Percentiles rank a stretch among this genome's conserved stretches.
These are phyloP conservation scores for Neotoxoptera formosana DNA, from an alignment of 1,140 invertebrate species.

Conservation along the genomic window DNA sequence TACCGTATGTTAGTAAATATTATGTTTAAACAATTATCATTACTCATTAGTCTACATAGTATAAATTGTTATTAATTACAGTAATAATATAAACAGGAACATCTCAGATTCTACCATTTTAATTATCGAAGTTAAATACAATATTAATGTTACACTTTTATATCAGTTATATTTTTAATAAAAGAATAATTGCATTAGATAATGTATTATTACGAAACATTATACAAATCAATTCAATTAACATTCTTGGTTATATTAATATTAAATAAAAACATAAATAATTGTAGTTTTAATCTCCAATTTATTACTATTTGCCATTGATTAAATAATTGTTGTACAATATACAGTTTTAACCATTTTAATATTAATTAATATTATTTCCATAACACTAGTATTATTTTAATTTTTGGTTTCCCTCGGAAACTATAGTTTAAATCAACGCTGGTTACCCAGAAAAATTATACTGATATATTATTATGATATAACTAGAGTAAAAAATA, in stretches of 20 bases:
- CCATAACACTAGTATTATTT: not conserved
- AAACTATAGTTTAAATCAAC: not conserved
- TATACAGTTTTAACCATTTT: not conserved
- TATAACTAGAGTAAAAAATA: too few relatives aligned
- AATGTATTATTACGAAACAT: not conserved
- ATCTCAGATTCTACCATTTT: not conserved
- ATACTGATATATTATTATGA: too few relatives aligned
- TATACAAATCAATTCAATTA: not conserved
- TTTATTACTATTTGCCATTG: not conserved
- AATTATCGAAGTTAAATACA: constrained; percentile 8
- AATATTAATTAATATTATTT: not conserved
- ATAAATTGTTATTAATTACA: not conserved
- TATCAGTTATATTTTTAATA: constrained; percentile 3
- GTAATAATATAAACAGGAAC: not conserved
- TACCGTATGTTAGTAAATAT: not conserved
- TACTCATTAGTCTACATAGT: not conserved
- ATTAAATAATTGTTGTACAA: not conserved
- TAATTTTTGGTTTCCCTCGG: not conserved
- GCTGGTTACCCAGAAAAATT: too few relatives aligned
- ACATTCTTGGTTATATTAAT: not conserved
- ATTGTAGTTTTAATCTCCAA: not conserved
- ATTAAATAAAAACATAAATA: not conserved
- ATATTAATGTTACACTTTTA: constrained; percentile 2
- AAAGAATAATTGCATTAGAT: not conserved
- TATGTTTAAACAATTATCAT: not conserved